These are phyloP conservation scores for Panulirus ornatus DNA, from an alignment of 1,140 invertebrate genomes.

Conservation along the genomic window DNA sequence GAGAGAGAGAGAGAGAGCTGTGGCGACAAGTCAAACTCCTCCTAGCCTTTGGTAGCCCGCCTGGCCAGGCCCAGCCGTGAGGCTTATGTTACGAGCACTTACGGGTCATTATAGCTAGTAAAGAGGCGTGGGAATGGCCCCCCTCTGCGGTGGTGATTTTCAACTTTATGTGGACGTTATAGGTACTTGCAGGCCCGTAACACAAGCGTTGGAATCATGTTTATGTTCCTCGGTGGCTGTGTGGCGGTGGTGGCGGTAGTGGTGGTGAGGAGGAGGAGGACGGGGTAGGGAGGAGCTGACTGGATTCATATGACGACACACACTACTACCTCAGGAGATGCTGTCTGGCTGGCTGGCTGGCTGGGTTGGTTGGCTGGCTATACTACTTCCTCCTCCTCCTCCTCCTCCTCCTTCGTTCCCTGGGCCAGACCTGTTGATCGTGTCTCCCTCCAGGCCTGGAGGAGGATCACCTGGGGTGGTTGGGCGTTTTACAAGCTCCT, in stretches of 20 bases:
- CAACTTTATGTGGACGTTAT: constrained; percentile 72
- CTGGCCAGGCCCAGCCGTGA: constrained; percentile 9
- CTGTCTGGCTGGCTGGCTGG: too few species aligned
- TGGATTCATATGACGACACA: constrained; percentile 58
- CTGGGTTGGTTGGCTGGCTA: too few species aligned
- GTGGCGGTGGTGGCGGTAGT: too few species aligned
- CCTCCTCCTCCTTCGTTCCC: neutral
- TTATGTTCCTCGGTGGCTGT: constrained; percentile 48
- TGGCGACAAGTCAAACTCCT: constrained; percentile 60
- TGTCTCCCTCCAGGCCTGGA: too few species aligned
- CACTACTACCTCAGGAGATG: neutral
- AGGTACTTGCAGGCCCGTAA: constrained; percentile 70
- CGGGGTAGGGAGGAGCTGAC: too few species aligned
- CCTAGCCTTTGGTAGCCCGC: constrained; percentile 3
- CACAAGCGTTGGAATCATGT: constrained; percentile 69
- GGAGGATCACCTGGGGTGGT: too few species aligned
- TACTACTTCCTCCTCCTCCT: constrained; percentile 8
- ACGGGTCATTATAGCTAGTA: constrained; percentile 70
- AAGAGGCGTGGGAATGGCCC: constrained; percentile 68
- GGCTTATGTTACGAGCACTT: constrained; percentile 71
- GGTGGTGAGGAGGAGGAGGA: too few species aligned
- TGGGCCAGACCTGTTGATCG: neutral
- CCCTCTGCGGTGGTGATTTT: constrained; percentile 69
- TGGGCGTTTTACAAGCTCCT: constrained; percentile 31
- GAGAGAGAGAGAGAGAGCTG: constrained; percentile 20